Evolutionary conservation across 1,140 invertebrate species (phyloP), one percentile per base, ranked within the genome.

Genomic region (Rhyacophila brunnea): DNA sequence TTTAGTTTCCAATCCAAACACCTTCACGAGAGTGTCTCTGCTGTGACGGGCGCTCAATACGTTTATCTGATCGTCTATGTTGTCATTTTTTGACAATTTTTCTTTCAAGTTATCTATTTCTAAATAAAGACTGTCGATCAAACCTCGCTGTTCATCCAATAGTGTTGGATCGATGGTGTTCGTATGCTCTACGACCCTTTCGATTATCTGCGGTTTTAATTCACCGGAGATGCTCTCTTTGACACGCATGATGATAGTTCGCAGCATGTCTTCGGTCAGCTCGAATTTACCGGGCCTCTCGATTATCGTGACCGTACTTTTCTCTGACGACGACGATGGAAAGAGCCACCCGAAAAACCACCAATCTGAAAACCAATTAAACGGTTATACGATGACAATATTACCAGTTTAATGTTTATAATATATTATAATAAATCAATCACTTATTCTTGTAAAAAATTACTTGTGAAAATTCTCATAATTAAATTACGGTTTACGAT

Each of bases 71-170:
- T 66, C 57, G 45, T 74, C 69, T n/a, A 75, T 49, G 46, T 72
- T 67, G 1, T 67, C 62, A 52, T 75, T 71, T 9, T 73, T 67
- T 2, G 66, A 61, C 0, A 79, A 66, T 6, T 79, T 68, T 13
- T 69, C 60, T 53, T 77, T 78, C 4, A 81, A 70, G 23, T 70
- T 72, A 2, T 71, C 67, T 7, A 81, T 72, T 64, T 81, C 76
- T 13, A 65, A 62, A 18, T 72, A 69, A 1, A 81, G 47, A 7
- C 70, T 65, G 23, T 76, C 70, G 6, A 80, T 74, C 14, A 74
- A 52, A 4, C 54, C 45, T 45, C 70, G 60, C 51, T 67, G 68
- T 13, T 65, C 60, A 35, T 32, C 56, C 14, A 64, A 60, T n/a
- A 68, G 19, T 52, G 18, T 47, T 58, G 61, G 58, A 42, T 68